A percentile compares a stretch with the other conserved stretches of the same genome.
Evolutionary conservation across 2,797 vertebrate genomes (phyloP).

Genomic region (Lophius americanus): DNA sequence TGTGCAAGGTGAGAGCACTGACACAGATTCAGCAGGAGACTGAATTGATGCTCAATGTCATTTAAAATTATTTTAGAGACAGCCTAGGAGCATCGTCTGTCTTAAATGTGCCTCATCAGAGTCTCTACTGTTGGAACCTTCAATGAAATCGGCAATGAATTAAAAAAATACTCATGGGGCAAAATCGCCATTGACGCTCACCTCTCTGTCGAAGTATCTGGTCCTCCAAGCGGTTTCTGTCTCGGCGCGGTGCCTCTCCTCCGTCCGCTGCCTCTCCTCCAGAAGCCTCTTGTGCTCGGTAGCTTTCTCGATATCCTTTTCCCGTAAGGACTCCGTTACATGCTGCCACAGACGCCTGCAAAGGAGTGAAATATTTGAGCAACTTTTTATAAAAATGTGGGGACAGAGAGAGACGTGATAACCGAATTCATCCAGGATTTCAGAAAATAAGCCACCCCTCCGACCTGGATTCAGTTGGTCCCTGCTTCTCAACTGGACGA

Average conservation of each 20-base stretch:
- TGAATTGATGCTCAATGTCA: too few relatives aligned
- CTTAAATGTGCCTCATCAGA: too few relatives aligned
- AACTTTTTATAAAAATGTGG: too few relatives aligned
- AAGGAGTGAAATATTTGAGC: neutral
- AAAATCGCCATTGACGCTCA: slow-evolving; percentile 55
- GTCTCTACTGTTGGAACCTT: too few relatives aligned
- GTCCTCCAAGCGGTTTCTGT: slow-evolving; percentile 91
- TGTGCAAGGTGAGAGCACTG: slow-evolving; percentile 7
- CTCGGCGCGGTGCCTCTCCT: slow-evolving; percentile 91
- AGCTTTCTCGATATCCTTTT: slow-evolving; percentile 94
- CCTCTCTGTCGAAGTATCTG: slow-evolving; percentile 92
- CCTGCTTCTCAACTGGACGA: slow-evolving; percentile 90
- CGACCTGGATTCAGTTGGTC: slow-evolving; percentile 93
- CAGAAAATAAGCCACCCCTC: neutral
- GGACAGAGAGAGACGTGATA: too few relatives aligned
- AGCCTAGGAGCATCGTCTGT: too few relatives aligned
- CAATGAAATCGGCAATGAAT: too few relatives aligned
- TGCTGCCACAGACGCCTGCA: slow-evolving; percentile 92
- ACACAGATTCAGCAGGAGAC: too few relatives aligned
- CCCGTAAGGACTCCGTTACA: slow-evolving; percentile 90
- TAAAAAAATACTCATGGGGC: too few relatives aligned
- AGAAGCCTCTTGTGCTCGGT: slow-evolving; percentile 94
- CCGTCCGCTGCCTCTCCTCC: slow-evolving; percentile 92
- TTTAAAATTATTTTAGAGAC: too few relatives aligned
- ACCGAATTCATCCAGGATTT: neutral